These are phyloP conservation scores for Philereme vetulata DNA, from an alignment of 2,888 invertebrate species.

Conservation along the genomic window DNA sequence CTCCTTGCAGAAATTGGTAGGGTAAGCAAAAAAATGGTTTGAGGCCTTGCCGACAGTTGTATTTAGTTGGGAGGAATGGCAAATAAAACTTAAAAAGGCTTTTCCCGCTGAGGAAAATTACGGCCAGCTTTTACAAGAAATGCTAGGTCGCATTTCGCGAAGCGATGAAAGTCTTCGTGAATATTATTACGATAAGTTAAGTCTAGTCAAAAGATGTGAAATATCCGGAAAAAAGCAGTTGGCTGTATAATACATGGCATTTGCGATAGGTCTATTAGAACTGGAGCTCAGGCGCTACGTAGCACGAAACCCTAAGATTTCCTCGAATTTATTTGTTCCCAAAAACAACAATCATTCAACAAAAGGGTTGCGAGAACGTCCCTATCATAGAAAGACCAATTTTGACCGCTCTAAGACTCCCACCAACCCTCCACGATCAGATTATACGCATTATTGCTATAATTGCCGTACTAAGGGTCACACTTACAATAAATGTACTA, in stretches of 20 bases:
- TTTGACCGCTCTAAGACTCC: neutral
- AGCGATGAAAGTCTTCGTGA: too few relatives aligned
- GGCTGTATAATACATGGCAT: slow-evolving; percentile 31
- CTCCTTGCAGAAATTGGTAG: too few relatives aligned
- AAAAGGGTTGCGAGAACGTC: neutral
- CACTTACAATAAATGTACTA: slow-evolving; percentile 13
- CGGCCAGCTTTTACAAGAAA: too few relatives aligned
- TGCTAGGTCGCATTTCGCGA: too few relatives aligned
- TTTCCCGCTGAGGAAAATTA: slow-evolving; percentile 20
- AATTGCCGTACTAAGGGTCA: slow-evolving; percentile 24
- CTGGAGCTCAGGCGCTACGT: slow-evolving; percentile 23
- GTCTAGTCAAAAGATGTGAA: too few relatives aligned
- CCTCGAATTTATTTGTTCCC: slow-evolving; percentile 15
- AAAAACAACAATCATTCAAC: slow-evolving; percentile 2
- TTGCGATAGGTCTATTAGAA: slow-evolving; percentile 24
- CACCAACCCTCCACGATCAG: neutral
- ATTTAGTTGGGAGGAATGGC: slow-evolving; percentile 40
- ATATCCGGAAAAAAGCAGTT: slow-evolving; percentile 29
- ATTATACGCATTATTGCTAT: slow-evolving; percentile 5
- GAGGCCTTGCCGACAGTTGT: slow-evolving; percentile 31
- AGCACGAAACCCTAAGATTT: slow-evolving; percentile 25
- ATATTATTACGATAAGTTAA: too few relatives aligned
- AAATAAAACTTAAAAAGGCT: slow-evolving; percentile 33
- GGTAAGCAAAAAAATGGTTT: too few relatives aligned
- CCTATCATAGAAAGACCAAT: neutral